Conservation (phyloP, 2,888 invertebrate genomes). For the Acleris emargana region DNA sequence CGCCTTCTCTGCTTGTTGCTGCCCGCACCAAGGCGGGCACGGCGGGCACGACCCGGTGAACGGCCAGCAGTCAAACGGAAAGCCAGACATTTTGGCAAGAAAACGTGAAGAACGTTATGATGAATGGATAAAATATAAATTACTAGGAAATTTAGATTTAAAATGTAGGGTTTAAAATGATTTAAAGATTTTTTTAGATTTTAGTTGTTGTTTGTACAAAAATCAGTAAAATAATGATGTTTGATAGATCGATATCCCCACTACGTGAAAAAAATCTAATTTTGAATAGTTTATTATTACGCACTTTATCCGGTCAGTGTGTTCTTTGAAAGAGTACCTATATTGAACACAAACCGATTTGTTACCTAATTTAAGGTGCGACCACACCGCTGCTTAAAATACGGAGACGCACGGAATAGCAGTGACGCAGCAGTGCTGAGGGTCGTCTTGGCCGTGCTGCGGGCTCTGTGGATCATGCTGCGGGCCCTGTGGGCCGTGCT, state of each 20-base stretch:
- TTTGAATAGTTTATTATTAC: too few relatives aligned
- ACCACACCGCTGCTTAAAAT: too few relatives aligned
- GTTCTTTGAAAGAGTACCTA: too few relatives aligned
- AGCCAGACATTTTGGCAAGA: neutral
- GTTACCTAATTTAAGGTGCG: too few relatives aligned
- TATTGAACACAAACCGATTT: too few relatives aligned
- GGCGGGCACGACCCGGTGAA: neutral
- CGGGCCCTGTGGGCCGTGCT: too few relatives aligned
- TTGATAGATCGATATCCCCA: neutral
- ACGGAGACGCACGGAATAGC: too few relatives aligned
- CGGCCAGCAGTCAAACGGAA: neutral
- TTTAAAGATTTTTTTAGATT: neutral
- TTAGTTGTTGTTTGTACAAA: constrained; percentile 3
- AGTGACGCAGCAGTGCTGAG: too few relatives aligned
- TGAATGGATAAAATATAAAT: neutral
- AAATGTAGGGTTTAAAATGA: neutral
- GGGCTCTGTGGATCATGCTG: too few relatives aligned
- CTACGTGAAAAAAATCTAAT: too few relatives aligned
- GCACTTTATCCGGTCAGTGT: too few relatives aligned
- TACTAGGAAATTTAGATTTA: neutral
- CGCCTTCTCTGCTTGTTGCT: neutral
- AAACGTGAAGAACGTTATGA: neutral
- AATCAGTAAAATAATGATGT: constrained; percentile 1
- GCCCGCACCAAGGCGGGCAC: neutral
- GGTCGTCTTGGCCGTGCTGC: too few relatives aligned